Evolutionary conservation across 2,888 invertebrate genomes (phyloP), one percentile per base, ranked within the genome.

Genomic region (Choristoneura rosaceana): DNA sequence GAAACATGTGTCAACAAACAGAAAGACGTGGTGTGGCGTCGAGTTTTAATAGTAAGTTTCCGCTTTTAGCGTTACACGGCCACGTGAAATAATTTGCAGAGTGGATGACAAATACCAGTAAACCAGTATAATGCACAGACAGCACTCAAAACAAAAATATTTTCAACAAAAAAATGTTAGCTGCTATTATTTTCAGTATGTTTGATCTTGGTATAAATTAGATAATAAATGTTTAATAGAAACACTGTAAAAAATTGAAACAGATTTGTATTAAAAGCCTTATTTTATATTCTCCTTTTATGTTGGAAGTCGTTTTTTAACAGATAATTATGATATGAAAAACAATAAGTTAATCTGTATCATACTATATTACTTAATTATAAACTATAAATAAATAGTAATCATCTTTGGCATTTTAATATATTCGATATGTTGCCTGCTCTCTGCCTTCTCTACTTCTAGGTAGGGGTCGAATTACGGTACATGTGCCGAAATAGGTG

Each of bases 391-490:
- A 55, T 55, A 55, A 25, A 55, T 25, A 55, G 55, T 55, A 55
- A 55, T 55, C 55, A 55, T 52, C 55, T 25, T 25, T 55, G 55
- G 55, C 25, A 55, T 55, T 55, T 55, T 55, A 25, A 55, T 55
- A 12, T 52, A 50, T 8, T 47, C 4, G n/a, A 47, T n/a, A 14
- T 47, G 12, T 25, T 0, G 38, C 5, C 38, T 7, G 7, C 38
- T 38, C 38, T 38, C 7, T 7, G 0, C 7, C 38, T 38, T 38
- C 38, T 7, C 25, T 25, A 25, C 25, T 25, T 25, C 25, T 25
- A 25, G 25, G 25, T 25, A 25, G 25, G 25, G 25, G 25, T n/a
- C 25, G 25, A 25, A 25, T 25, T 25, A 25, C 25, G 25, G 25
- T 25, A n/a, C n/a, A n/a, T n/a, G n/a, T n/a, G n/a, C n/a, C n/a